These are phyloP conservation scores for Pelagia noctiluca DNA, from an alignment of 30 jellyfish, hydroid and myxozoan species.

Conservation along the genomic window DNA sequence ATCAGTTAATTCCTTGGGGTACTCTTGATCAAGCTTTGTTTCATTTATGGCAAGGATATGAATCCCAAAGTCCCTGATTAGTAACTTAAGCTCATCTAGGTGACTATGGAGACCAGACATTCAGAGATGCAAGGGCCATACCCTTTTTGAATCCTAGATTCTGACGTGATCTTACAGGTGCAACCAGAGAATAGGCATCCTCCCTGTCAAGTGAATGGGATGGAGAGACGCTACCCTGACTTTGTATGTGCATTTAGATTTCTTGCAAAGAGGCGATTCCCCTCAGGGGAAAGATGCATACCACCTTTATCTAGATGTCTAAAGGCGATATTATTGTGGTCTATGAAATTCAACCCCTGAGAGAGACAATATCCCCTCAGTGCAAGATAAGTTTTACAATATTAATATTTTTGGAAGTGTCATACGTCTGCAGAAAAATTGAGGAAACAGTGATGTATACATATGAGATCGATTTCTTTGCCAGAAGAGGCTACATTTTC, in stretches of 20 bases:
- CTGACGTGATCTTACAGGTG: too few species aligned
- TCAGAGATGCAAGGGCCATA: too few species aligned
- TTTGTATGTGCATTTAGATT: background rate
- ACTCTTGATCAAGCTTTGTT: too few species aligned
- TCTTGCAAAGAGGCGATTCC: too few species aligned
- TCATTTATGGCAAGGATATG: too few species aligned
- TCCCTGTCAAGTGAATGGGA: background rate
- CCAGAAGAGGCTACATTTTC: slow-evolving; percentile 1
- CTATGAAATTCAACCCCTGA: background rate
- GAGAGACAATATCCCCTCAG: background rate
- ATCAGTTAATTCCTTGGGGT: too few species aligned
- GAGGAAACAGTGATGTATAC: background rate
- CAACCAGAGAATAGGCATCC: too few species aligned
- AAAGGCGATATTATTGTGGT: background rate
- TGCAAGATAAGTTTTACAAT: background rate
- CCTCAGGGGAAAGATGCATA: too few species aligned
- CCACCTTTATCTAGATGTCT: background rate
- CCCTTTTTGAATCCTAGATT: too few species aligned
- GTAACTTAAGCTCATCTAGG: too few species aligned
- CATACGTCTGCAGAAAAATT: slow-evolving; percentile 8
- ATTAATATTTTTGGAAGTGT: background rate
- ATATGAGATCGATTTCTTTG: background rate
- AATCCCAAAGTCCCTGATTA: too few species aligned
- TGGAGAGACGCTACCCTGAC: slow-evolving; percentile 10
- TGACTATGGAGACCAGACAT: too few species aligned